Conservation (phyloP, 2,797 vertebrate genomes). For the Macroramphosus scolopax region DNA sequence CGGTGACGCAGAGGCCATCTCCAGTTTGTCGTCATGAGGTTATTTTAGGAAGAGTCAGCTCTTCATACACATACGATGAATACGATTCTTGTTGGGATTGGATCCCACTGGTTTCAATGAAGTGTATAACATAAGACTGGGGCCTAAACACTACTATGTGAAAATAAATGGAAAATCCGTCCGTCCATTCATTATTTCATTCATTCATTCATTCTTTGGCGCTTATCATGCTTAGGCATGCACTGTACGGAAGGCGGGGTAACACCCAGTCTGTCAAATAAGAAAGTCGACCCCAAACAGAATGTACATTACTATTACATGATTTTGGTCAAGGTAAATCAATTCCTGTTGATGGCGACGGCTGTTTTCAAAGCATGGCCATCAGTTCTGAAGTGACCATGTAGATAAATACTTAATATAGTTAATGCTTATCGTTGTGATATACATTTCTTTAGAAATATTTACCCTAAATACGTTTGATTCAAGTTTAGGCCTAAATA, state of each 20-base stretch:
- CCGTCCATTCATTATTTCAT: conserved; percentile 14
- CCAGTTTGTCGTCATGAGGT: conserved; percentile 7
- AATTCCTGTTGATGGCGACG: no score
- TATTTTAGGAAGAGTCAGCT: background rate
- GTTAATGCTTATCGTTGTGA: no score
- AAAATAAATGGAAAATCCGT: conserved; percentile 10
- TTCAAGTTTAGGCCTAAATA: no score
- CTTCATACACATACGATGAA: background rate
- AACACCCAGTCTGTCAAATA: conserved; percentile 6
- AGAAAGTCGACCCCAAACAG: no score
- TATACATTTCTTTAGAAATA: no score
- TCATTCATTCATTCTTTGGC: background rate
- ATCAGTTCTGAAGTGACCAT: no score
- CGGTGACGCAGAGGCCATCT: conserved; percentile 48
- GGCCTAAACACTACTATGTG: conserved; percentile 18
- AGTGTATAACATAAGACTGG: background rate
- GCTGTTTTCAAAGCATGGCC: no score
- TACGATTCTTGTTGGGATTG: background rate
- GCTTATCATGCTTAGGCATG: background rate
- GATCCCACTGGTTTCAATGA: background rate
- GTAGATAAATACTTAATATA: no score
- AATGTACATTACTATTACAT: no score
- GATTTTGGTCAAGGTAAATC: no score
- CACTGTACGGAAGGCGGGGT: background rate
- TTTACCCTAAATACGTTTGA: no score